Base-by-base conservation (phyloP, 2,797 vertebrate genomes). In the Paratrypauchen microcephalus region DNA sequence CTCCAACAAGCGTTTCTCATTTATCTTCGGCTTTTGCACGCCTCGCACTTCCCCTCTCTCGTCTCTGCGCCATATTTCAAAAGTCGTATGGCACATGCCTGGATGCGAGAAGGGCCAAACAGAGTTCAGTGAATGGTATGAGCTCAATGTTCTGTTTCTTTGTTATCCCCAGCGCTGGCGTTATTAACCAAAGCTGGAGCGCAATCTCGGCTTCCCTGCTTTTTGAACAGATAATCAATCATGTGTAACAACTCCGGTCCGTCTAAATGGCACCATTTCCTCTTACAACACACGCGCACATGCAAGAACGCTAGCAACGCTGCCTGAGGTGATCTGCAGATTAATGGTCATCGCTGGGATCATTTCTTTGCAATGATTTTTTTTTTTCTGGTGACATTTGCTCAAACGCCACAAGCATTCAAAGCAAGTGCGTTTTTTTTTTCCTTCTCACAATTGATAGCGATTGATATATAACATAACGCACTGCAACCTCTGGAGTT, bases 121-220 rank as follows among this genome's bases (percentile, higher is more conserved):
- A 18, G 65, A 87, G 78, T 89, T 87, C 77, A 75, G 7, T 68
- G 77, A 79, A 72, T 39, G 68, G 24, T 55, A 77, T 71, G 69
- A 45, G 74, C 70, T 41, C 59, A 78, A 69, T 52, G 21, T 41
- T 36, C 41, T 74, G 73, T 77, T 83, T 80, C 70, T 76, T 61
- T 52, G 36, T 52, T 48, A n/a, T 52, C 63, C 63, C 47, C 45
- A 0, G 28, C 79, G 30, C 55, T 36, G 15, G 30, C 1, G 36
- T 63, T 75, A 69, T 72, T 28, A 58, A 58, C 63, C 55, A 71
- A 73, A 66, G 70, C 64, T 32, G 72, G 67, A 48, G 11, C 1
- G 61, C 75, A 71, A 63, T 75, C 57, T 48, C 57, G 58, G 21
- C 55, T 57, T 66, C 50, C 28, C 41, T 15, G 55, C 55, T 73